Conservation (phyloP, 2,113 vertebrate species). For the Lonchura striata region DNA sequence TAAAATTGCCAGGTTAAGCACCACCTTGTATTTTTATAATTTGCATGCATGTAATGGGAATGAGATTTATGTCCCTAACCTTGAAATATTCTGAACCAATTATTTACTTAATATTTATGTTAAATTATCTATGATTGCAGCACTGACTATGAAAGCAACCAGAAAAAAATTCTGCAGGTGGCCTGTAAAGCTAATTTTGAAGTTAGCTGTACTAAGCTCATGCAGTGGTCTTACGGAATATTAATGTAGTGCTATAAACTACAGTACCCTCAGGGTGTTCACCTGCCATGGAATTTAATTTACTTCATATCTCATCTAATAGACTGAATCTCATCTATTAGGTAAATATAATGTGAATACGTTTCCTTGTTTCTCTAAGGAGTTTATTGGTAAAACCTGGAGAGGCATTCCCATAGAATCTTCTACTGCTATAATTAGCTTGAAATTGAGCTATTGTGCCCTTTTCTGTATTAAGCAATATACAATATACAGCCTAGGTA, state of each 20-base stretch:
- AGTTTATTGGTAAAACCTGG: conserved; percentile 62
- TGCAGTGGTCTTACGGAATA: conserved; percentile 73
- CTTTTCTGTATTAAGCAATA: conserved; percentile 25
- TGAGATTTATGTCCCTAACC: conserved; percentile 70
- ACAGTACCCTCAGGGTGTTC: conserved; percentile 74
- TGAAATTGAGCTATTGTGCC: conserved; percentile 51
- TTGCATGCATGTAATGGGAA: conserved; percentile 53
- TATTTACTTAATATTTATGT: conserved; percentile 81
- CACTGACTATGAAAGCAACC: conserved; percentile 74
- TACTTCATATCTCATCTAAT: conserved; percentile 81
- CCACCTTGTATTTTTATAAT: conserved; percentile 49
- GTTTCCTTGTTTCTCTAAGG: conserved; percentile 74
- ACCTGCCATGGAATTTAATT: conserved; percentile 81
- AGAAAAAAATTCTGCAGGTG: conserved; percentile 77
- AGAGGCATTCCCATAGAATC: conserved; percentile 57
- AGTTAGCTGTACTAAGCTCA: conserved; percentile 71
- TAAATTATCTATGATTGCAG: conserved; percentile 76
- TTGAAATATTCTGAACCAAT: conserved; percentile 75
- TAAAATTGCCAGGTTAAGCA: conserved; percentile 54
- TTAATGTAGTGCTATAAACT: conserved; percentile 75
- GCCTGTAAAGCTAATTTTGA: conserved; percentile 79
- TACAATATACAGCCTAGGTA: background rate
- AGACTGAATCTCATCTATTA: conserved; percentile 78
- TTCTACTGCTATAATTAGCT: conserved; percentile 62
- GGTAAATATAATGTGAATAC: conserved; percentile 76